Evolutionary conservation across 2,888 invertebrate genomes (phyloP).

Genomic region (Amiota minor): DNA sequence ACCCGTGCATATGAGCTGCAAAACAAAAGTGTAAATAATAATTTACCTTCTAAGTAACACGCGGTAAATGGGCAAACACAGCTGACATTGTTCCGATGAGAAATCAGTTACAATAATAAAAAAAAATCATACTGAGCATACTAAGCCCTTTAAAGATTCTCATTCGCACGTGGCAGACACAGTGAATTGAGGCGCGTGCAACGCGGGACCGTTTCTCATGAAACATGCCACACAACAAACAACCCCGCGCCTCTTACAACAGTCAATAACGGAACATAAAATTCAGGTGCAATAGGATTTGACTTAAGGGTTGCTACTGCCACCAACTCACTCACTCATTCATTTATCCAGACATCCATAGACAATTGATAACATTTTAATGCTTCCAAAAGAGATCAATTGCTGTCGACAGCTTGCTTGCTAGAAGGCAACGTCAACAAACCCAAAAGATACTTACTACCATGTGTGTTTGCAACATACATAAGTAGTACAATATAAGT

Average conservation of each 20-base stretch:
- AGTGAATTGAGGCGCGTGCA: not conserved
- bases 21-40: no score
- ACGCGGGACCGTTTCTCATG: no score
- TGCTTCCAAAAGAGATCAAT: conserved; percentile 11
- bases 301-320: conserved; percentile 20
- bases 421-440: conserved; percentile 20
- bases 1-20: not conserved
- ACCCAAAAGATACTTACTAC: not conserved
- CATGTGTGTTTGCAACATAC: no score
- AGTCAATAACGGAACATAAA: not conserved
- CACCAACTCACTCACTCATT: no score
- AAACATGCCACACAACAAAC: conserved; percentile 18
- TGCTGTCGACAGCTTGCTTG: not conserved
- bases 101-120: conserved; percentile 13
- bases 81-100: conserved; percentile 46
- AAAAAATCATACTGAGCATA: not conserved
- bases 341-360: no score
- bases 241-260: not conserved
- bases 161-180: conserved; percentile 44
- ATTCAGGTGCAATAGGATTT: conserved; percentile 21
- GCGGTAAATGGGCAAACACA: conserved; percentile 30
- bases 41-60: no score
- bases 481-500: no score
- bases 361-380: conserved; percentile 29
- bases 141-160: conserved; percentile 35